Conservation (phyloP, 2,888 invertebrate species). For the Plagiodera versicolora region DNA sequence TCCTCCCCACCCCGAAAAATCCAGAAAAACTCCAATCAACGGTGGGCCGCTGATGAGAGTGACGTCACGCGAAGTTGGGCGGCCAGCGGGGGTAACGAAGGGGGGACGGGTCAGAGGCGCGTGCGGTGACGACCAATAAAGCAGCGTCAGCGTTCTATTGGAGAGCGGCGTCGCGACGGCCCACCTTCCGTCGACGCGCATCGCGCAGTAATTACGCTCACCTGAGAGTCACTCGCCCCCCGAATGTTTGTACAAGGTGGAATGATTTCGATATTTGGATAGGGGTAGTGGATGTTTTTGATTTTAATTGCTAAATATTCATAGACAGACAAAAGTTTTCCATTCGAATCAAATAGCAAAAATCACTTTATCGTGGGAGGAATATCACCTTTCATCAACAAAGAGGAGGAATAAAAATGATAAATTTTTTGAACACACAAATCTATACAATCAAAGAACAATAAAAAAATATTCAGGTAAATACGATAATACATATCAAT, state of each 20-base stretch:
- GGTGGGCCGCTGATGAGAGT: slow-evolving; percentile 44
- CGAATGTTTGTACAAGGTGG: background rate
- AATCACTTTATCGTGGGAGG: too few relatives aligned
- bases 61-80: slow-evolving; percentile 41
- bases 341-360: too few relatives aligned
- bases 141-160: slow-evolving; percentile 50
- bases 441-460: too few relatives aligned
- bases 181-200: slow-evolving; percentile 48
- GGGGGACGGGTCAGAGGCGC: slow-evolving; percentile 35
- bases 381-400: too few relatives aligned
- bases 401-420: too few relatives aligned
- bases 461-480: too few relatives aligned
- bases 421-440: too few relatives aligned
- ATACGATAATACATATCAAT: too few relatives aligned
- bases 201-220: slow-evolving; percentile 42
- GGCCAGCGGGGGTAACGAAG: slow-evolving; percentile 47
- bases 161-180: slow-evolving; percentile 49
- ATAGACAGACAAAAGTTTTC: too few relatives aligned
- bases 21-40: slow-evolving; percentile 11
- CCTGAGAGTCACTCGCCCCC: slow-evolving; percentile 24
- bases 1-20: background rate
- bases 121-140: slow-evolving; percentile 51
- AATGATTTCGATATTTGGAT: too few relatives aligned
- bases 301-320: too few relatives aligned
- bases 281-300: too few relatives aligned